A percentile compares a stretch with the other conserved stretches of the same genome.
Conservation (phyloP, 2,113 vertebrate species). For the Numenius arquata region DNA sequence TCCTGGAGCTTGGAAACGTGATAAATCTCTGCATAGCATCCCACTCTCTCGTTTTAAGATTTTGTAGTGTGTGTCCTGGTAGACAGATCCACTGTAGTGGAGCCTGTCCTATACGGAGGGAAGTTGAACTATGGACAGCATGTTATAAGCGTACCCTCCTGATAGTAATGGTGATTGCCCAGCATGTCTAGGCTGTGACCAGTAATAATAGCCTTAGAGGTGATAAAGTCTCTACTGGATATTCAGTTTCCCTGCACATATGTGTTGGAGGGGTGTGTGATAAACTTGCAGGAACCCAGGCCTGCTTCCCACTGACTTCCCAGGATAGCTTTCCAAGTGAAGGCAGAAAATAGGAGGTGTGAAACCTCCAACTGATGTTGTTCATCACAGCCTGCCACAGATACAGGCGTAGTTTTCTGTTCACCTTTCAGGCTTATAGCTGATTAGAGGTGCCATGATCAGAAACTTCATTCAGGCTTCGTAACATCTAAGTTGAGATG, state of each 20-base stretch:
- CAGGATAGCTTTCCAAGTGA: neutral
- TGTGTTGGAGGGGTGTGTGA: neutral
- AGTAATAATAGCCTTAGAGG: neutral
- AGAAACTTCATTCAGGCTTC: neutral
- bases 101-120: neutral
- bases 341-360: neutral
- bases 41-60: neutral
- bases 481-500: neutral
- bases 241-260: neutral
- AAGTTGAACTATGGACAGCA: accelerated
- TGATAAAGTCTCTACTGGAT: neutral
- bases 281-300: neutral
- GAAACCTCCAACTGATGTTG: neutral
- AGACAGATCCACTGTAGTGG: neutral
- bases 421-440: neutral
- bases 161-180: neutral
- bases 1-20: neutral
- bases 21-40: neutral
- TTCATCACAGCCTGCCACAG: neutral
- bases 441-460: neutral
- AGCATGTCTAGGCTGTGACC: neutral
- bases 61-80: neutral
- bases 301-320: neutral
- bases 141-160: accelerated
- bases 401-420: neutral